Percentiles rank a stretch among this genome's conserved stretches.
phyloP scores from a whole-genome alignment of 2,888 invertebrate genomes.

The Nezara viridula region DNA sequence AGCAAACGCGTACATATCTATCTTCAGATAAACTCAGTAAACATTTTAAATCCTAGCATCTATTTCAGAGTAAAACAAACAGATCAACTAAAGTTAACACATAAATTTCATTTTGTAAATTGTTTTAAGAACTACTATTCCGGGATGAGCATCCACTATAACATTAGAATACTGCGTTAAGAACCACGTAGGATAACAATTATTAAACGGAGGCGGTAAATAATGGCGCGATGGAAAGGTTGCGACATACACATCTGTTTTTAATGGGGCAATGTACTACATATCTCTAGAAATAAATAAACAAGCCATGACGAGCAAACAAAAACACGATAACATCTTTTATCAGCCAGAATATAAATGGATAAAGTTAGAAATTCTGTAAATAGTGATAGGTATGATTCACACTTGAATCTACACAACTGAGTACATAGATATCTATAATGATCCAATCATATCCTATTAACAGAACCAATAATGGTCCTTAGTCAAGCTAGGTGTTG shows the following conservation, averaged over 20 bases:
- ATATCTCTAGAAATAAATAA: constrained; percentile 58
- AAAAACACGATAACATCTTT: constrained; percentile 58
- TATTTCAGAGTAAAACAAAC: constrained; percentile 42
- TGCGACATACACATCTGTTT: constrained; percentile 57
- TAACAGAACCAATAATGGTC: constrained; percentile 8
- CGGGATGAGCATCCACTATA: background rate
- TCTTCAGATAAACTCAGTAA: constrained; percentile 32
- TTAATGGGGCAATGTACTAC: constrained; percentile 59
- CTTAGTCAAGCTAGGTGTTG: constrained; percentile 3
- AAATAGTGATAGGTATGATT: constrained; percentile 47
- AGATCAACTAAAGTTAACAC: constrained; percentile 44
- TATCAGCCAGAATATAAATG: constrained; percentile 51
- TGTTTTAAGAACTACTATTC: constrained; percentile 41
- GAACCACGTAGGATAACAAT: background rate
- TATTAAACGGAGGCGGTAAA: background rate
- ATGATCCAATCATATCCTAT: constrained; percentile 39
- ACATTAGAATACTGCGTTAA: background rate
- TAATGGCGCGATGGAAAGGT: background rate
- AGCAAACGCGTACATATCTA: constrained; percentile 43
- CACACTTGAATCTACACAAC: constrained; percentile 40
- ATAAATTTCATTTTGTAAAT: constrained; percentile 39
- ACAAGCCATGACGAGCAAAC: constrained; percentile 50
- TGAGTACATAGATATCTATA: constrained; percentile 13
- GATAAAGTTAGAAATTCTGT: constrained; percentile 42
- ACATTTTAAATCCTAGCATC: constrained; percentile 40